A percentile compares a stretch with the other conserved stretches of the same genome.
phyloP scores from a whole-genome alignment of 2,888 invertebrate species.

The Patella caerulea region DNA sequence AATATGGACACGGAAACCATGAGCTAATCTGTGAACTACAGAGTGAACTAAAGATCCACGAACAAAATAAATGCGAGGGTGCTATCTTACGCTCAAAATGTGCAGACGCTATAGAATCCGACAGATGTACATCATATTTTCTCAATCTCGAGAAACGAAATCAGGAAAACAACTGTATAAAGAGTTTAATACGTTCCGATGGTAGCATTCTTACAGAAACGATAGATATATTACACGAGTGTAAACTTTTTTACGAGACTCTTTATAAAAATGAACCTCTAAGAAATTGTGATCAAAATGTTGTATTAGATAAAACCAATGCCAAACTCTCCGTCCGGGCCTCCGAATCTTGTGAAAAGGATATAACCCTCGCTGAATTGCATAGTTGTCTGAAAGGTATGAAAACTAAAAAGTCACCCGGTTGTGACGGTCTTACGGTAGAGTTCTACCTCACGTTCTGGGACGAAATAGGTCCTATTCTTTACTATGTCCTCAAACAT shows the following conservation, averaged over 20 bases:
- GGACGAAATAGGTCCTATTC: constrained; percentile 23
- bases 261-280: constrained; percentile 18
- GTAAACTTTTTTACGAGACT: constrained; percentile 8
- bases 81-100: too few species aligned
- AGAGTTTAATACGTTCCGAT: not conserved
- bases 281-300: not conserved
- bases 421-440: constrained; percentile 39
- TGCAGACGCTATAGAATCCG: too few species aligned
- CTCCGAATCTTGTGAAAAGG: not conserved
- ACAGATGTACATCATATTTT: constrained; percentile 16
- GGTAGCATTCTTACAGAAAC: not conserved
- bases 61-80: too few species aligned
- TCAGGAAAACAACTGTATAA: constrained; percentile 17
- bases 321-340: not conserved
- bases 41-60: too few species aligned
- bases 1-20: too few species aligned
- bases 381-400: constrained; percentile 24
- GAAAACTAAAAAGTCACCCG: constrained; percentile 37
- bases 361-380: constrained; percentile 13
- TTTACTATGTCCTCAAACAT: constrained; percentile 24
- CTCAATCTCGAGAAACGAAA: constrained; percentile 13
- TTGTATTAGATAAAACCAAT: constrained; percentile 8
- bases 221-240: constrained; percentile 13
- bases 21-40: too few species aligned
- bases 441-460: constrained; percentile 37